phyloP scores from a whole-genome alignment of 1,140 invertebrate genomes.

The Frieseomelitta varia region DNA sequence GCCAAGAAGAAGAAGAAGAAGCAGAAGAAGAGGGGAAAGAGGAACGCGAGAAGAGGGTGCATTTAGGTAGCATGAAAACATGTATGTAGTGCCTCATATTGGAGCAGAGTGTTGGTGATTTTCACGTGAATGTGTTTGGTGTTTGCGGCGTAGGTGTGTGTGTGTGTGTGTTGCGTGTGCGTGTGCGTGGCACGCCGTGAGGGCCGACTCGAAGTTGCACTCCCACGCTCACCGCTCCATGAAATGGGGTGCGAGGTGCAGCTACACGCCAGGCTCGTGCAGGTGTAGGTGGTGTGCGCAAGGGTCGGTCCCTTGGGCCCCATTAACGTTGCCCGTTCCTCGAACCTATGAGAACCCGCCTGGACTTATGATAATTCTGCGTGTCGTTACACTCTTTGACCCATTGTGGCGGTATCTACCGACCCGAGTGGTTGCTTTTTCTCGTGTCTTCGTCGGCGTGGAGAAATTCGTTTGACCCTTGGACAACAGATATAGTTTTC shows the following conservation, averaged over 20 bases:
- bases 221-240: constrained; percentile 77
- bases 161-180: no score
- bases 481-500: no score
- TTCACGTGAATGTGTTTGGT: neutral
- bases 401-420: neutral
- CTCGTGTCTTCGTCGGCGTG: neutral
- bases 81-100: neutral
- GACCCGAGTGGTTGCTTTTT: neutral
- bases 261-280: constrained; percentile 57
- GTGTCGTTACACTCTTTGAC: neutral
- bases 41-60: constrained; percentile 46
- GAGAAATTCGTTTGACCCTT: neutral
- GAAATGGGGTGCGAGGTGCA: constrained; percentile 76
- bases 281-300: constrained; percentile 64
- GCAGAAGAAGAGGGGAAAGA: neutral
- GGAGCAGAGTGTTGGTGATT: neutral
- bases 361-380: constrained; percentile 26
- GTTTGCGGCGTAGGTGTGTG: neutral
- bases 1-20: neutral
- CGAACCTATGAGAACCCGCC: constrained; percentile 54
- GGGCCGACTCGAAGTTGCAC: constrained; percentile 73
- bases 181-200: constrained; percentile 70
- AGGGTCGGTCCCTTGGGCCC: constrained; percentile 61
- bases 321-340: constrained; percentile 58
- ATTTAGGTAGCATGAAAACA: constrained; percentile 45